Evolutionary conservation across 2,888 invertebrate genomes (phyloP).

Genomic region (Hirtodrosophila histrioides): DNA sequence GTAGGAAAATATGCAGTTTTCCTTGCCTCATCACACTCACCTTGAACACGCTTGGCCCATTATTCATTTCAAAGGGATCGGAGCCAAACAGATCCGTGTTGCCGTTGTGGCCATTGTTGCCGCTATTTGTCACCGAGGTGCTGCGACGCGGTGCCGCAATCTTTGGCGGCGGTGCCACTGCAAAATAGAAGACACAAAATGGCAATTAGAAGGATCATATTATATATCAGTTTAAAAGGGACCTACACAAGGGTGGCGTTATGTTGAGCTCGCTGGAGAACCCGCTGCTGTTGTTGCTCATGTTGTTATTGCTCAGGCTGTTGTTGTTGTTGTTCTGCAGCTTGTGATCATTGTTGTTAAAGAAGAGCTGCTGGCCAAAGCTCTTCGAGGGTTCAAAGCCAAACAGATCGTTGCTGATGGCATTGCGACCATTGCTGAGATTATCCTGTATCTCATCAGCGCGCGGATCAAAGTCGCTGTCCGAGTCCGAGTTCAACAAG

Average conservation of each 20-base stretch:
- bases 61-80: constrained; percentile 87
- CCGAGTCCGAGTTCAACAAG: constrained; percentile 91
- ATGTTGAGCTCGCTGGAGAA: constrained; percentile 82
- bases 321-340: constrained; percentile 69
- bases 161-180: constrained; percentile 96
- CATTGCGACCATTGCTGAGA: constrained; percentile 77
- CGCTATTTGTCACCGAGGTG: constrained; percentile 67
- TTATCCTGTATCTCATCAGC: constrained; percentile 88
- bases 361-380: constrained; percentile 85
- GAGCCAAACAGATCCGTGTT: constrained; percentile 92
- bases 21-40: constrained; percentile 50
- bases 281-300: constrained; percentile 82
- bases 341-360: constrained; percentile 83
- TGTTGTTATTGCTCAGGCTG: constrained; percentile 72
- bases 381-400: constrained; percentile 84
- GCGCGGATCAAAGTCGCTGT: constrained; percentile 95
- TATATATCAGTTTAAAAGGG: not conserved
- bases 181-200: constrained; percentile 63
- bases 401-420: constrained; percentile 83
- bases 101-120: constrained; percentile 64
- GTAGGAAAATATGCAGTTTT: too few species aligned
- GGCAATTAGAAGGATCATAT: not conserved
- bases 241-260: constrained; percentile 90
- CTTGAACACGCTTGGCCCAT: constrained; percentile 82
- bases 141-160: constrained; percentile 87